Percentiles rank a stretch among this genome's conserved stretches.
phyloP scores from a whole-genome alignment of 2,113 vertebrate genomes.

The Dromas ardeola region DNA sequence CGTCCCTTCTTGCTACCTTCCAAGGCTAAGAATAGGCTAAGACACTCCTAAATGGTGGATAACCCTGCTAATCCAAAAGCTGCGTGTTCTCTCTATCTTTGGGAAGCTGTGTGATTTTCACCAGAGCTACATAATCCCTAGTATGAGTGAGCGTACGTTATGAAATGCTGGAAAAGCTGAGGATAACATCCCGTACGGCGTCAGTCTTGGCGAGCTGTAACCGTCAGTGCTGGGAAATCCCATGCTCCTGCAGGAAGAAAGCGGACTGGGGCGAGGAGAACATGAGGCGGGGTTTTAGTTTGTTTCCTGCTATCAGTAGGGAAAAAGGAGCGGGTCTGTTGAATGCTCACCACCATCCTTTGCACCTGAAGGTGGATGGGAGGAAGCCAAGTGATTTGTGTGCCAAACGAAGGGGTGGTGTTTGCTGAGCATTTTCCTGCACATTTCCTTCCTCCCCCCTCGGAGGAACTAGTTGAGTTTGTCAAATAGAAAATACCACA shows the following conservation, averaged over 20 bases:
- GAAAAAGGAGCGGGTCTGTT: not conserved
- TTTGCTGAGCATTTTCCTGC: not conserved
- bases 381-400: not conserved
- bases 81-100: not conserved
- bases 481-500: not conserved
- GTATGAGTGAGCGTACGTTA: not conserved
- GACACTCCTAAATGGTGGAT: not conserved
- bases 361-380: not conserved
- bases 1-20: not conserved
- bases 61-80: not conserved
- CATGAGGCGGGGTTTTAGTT: not conserved
- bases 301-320: not conserved
- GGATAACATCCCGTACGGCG: accelerated
- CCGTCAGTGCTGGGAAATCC: not conserved
- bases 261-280: not conserved
- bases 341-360: not conserved
- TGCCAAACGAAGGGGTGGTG: not conserved
- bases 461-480: not conserved
- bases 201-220: not conserved
- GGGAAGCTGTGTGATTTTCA: not conserved
- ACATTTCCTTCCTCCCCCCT: not conserved
- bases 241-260: not conserved
- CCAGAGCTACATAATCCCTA: not conserved
- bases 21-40: not conserved
- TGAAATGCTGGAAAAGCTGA: not conserved